Base-by-base conservation (phyloP, 2,797 vertebrate genomes). In the Emys orbicularis region DNA sequence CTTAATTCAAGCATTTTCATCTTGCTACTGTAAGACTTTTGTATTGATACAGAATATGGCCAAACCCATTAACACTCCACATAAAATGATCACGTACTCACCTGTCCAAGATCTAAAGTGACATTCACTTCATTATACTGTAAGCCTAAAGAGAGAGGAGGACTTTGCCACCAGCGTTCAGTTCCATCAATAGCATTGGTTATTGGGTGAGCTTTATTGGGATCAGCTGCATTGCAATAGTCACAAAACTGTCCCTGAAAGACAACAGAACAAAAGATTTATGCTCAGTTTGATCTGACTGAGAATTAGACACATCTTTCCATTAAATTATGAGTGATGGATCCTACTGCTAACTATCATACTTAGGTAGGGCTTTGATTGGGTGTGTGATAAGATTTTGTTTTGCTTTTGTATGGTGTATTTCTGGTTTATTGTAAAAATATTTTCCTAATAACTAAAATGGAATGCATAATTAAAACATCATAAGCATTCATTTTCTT, bases 81-180 rank as follows among this genome's bases (percentile, higher is more conserved):
- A 61, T 77, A 77, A 6, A 8, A 44, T 85, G 57, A 44, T 68
- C 59, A 37, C 4, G 27, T 25, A 96, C 99, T 99, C 94, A 99
- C 99, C 99, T 99, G 99, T 29, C 99, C 99, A 86, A 99, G 98
- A 90, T 99, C 99, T 97, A 99, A 97, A 47, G 99, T 99, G 87
- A 99, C 97, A 44, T 99, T 99, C 95, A 99, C 99, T 95, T 98
- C 95, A 0, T 99, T 99, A 98, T 99, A 99, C 87, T 83, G 97
- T 65, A 95, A 56, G 54, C 99, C 99, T 72, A 98, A 97, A 50
- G 99, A 99, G 18, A 99, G 99, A 89, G 99, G 99, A 1, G 99
- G 99, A 91, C 99, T 99, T 93, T 99, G 99, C 99, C 99, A 99
- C 99, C 99, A 99, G 25, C 98, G 97, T 88, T 99, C 99, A 0